Evolutionary conservation across 2,113 vertebrate genomes (phyloP), one percentile per base, ranked within the genome.

Genomic region (Fukomys damarensis): DNA sequence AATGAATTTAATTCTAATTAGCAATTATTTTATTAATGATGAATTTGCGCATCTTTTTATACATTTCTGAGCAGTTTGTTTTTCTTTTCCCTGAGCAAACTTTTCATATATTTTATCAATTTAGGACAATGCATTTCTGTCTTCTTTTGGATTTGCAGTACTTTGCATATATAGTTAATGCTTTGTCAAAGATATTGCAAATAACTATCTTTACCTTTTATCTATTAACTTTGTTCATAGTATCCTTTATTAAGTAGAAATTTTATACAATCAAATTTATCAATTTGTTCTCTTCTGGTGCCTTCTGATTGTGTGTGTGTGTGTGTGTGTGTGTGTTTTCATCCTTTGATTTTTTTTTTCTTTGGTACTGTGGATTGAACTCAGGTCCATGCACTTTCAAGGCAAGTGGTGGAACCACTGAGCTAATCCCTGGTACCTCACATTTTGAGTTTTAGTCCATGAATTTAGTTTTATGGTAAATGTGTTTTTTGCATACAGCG

Each of bases 211-310:
- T 19, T 56, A 56, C 66, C 41, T 82, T 52, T 94, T n/a, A 86
- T 80, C 66, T 66, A 66, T 96, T 95, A 79, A 46, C 56, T 94
- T 96, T 92, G 20, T 24, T 65, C 43, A 83, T 88, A 6, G 7
- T 87, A 8, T 79, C 22, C 20, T 46, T 61, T 89, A 92, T n/a
- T 83, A 30, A 94, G 87, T 41, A 85, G 4, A 93, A 94, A 92
- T 90, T 95, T 93, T 92, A 90, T 87, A 43, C 66, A 94, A 76
- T 63, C 32, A 96, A 85, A 66, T 79, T 14, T 92, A 85, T 82
- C 86, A 83, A 90, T 82, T 26, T 81, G 86, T 86, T 83, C 61
- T 9, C 6, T 30, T 84, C 35, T 52, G 43, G 2, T 87, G 61
- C 56, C 19, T 92, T 94, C 30, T 93, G 20, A 46, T 7, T 59